Conservation (phyloP, 1,140 invertebrate species). For the Drosophila funebris region DNA sequence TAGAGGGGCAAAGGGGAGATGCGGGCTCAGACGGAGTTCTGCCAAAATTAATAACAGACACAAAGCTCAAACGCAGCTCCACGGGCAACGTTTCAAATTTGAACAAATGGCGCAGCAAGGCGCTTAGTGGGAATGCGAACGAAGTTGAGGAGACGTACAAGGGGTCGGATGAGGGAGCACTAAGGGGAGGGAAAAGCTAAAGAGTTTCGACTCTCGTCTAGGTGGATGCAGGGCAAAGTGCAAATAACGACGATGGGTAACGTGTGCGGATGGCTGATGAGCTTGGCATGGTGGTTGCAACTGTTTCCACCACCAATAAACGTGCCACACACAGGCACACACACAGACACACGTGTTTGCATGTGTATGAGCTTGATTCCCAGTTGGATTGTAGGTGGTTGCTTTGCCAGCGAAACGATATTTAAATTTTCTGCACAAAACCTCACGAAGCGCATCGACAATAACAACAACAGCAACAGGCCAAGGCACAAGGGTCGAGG, state of each 20-base stretch:
- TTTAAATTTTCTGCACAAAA: conserved; percentile 79
- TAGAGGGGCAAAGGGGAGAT: background rate
- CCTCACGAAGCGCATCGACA: conserved; percentile 77
- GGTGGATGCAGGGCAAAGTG: conserved; percentile 51
- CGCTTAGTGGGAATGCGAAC: conserved; percentile 8
- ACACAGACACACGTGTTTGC: conserved; percentile 5
- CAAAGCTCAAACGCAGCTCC: conserved; percentile 40
- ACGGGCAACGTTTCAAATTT: conserved; percentile 47
- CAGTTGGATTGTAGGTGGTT: conserved; percentile 35
- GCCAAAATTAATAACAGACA: conserved; percentile 75
- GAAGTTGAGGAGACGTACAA: background rate
- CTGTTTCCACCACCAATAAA: conserved; percentile 67
- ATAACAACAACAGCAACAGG: conserved; percentile 7
- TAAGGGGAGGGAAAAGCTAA: conserved; percentile 10
- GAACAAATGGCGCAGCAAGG: conserved; percentile 62
- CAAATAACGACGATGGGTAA: conserved; percentile 58
- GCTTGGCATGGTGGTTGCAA: conserved; percentile 64
- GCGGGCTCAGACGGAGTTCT: conserved; percentile 30
- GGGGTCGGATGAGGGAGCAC: background rate
- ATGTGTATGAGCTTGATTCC: conserved; percentile 26
- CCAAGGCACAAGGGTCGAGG: background rate
- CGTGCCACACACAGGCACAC: conserved; percentile 26
- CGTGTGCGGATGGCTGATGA: conserved; percentile 23
- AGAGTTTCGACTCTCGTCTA: conserved; percentile 29
- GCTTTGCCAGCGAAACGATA: conserved; percentile 51